Percentiles rank a stretch among this genome's conserved stretches.
These are phyloP conservation scores for Acrobeloides nanus DNA, from an alignment of 2,888 invertebrate genomes.

Conservation along the genomic window DNA sequence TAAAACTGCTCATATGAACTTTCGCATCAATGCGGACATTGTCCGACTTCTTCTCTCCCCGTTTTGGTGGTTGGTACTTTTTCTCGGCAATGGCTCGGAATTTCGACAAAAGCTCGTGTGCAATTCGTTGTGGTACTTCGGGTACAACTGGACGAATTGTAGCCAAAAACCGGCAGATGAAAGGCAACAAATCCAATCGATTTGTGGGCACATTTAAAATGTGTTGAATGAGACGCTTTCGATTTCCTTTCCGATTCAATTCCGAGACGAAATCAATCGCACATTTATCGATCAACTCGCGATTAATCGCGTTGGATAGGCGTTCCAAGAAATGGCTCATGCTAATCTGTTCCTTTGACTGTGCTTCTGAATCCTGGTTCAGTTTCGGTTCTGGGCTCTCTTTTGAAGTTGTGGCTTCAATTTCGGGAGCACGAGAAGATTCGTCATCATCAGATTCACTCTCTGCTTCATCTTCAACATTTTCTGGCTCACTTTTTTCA, in stretches of 20 bases:
- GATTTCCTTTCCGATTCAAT: constrained; percentile 24
- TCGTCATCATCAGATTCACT: constrained; percentile 9
- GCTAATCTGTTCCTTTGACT: too few relatives aligned
- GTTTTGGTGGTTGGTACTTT: constrained; percentile 12
- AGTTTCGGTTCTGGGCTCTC: too few relatives aligned
- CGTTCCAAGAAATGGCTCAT: constrained; percentile 34
- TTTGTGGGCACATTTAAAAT: constrained; percentile 27
- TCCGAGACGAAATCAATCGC: constrained; percentile 37
- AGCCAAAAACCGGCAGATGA: constrained; percentile 43
- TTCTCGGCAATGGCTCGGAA: constrained; percentile 21
- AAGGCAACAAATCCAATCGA: constrained; percentile 43
- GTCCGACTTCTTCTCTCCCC: constrained; percentile 19
- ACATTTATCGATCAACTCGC: constrained; percentile 41
- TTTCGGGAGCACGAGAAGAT: too few relatives aligned
- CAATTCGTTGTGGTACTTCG: constrained; percentile 29
- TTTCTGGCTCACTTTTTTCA: too few relatives aligned
- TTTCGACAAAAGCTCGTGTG: constrained; percentile 15
- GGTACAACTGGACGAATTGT: constrained; percentile 41
- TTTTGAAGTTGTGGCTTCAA: too few relatives aligned
- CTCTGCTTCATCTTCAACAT: constrained; percentile 12
- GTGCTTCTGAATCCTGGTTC: too few relatives aligned
- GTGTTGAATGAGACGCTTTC: constrained; percentile 36
- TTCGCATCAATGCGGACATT: constrained; percentile 18
- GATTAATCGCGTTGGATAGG: constrained; percentile 39
- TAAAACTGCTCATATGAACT: constrained; percentile 31